A percentile compares a stretch with the other conserved stretches of the same genome.
These are phyloP conservation scores for Carterocephalus palaemon DNA, from an alignment of 2,888 invertebrate species.

Conservation along the genomic window DNA sequence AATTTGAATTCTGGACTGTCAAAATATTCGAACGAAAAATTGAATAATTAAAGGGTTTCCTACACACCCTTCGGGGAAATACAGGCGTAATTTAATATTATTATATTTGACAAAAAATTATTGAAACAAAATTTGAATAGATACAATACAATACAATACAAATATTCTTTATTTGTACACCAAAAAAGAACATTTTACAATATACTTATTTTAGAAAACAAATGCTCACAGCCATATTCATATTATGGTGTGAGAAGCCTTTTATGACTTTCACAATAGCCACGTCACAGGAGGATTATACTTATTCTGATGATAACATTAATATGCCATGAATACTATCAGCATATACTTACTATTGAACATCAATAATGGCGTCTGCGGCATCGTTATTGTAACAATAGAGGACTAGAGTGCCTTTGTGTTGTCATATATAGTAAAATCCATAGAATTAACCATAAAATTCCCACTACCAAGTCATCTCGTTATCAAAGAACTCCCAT, in stretches of 20 bases:
- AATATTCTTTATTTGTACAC: no score
- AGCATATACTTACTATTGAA: constrained; percentile 13
- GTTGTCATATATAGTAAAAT: constrained; percentile 14
- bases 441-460: constrained; percentile 14
- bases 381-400: constrained; percentile 4
- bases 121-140: no score
- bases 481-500: constrained; percentile 7
- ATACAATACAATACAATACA: no score
- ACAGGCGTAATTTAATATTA: no score
- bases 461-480: constrained; percentile 9
- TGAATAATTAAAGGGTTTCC: no score
- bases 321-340: constrained; percentile 22
- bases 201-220: no score
- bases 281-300: constrained; percentile 5
- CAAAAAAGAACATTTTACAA: no score
- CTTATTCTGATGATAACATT: constrained; percentile 13
- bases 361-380: constrained; percentile 7
- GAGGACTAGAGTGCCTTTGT: constrained; percentile 5
- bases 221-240: background rate
- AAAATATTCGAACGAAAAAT: no score
- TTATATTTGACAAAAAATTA: no score
- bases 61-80: no score
- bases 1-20: no score
- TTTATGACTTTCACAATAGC: constrained; percentile 5
- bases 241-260: background rate